Evolutionary conservation across 2,113 vertebrate species (phyloP).

Genomic region (Hippocampus guttulatus): DNA sequence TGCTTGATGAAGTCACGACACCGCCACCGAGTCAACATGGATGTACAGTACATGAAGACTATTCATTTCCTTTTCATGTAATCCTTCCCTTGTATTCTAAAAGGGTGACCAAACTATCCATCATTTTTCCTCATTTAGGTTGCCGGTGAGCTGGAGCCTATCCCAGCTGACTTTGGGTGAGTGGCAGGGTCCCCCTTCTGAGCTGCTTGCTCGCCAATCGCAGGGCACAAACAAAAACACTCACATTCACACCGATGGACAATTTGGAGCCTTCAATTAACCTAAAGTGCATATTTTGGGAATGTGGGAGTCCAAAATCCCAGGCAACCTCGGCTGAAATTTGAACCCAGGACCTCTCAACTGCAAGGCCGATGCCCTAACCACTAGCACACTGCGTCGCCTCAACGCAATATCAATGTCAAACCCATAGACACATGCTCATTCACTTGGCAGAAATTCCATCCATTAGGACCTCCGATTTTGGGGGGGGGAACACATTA

Average conservation of each 20-base stretch:
- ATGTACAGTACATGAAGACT: constrained; percentile 1
- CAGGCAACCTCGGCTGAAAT: not conserved
- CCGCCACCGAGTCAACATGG: not conserved
- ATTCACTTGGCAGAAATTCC: constrained; percentile 73
- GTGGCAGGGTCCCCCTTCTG: not conserved
- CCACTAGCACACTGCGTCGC: too few species aligned
- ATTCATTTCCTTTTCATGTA: constrained; percentile 41
- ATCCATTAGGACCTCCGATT: constrained; percentile 77
- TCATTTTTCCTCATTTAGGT: too few species aligned
- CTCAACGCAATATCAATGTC: constrained; percentile 30
- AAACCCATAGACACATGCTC: constrained; percentile 33
- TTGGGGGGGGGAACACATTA: constrained; percentile 76
- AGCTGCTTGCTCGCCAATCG: not conserved
- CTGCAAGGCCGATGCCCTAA: too few species aligned
- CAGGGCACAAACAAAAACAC: not conserved
- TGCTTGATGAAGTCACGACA: constrained; percentile 52
- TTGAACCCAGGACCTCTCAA: too few species aligned
- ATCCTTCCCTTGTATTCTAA: constrained; percentile 15
- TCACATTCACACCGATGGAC: constrained; percentile 1
- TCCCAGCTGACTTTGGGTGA: not conserved
- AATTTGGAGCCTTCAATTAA: not conserved
- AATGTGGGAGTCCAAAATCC: not conserved
- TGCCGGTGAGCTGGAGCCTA: not conserved
- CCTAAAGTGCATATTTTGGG: not conserved
- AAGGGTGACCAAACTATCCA: constrained; percentile 3